A percentile compares a stretch with the other conserved stretches of the same genome.
Conservation (phyloP, 2,888 invertebrate genomes). For the Limnephilus lunatus region DNA sequence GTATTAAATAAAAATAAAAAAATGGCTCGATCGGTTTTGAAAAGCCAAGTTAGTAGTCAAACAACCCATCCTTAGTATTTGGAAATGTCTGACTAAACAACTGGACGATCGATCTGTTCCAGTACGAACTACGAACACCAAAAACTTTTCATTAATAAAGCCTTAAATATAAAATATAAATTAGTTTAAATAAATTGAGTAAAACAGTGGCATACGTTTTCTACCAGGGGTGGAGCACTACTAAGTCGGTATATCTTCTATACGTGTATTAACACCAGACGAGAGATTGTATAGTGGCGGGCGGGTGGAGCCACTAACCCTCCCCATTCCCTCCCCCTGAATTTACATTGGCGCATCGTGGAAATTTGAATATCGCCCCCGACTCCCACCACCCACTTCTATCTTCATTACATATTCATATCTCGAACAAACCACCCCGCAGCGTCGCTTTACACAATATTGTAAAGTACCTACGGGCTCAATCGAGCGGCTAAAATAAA, state of each 20-base stretch:
- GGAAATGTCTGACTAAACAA: too few relatives aligned
- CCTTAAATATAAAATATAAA: too few relatives aligned
- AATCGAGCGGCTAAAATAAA: conserved; percentile 33
- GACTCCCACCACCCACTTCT: conserved; percentile 39
- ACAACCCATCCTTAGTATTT: too few relatives aligned
- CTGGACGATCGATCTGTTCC: too few relatives aligned
- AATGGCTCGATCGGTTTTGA: too few relatives aligned
- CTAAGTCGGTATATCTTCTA: neutral
- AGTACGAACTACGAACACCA: too few relatives aligned
- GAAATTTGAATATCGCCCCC: conserved; percentile 56
- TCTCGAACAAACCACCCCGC: conserved; percentile 56
- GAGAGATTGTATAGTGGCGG: conserved; percentile 4
- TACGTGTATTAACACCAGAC: neutral
- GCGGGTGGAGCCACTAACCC: conserved; percentile 20
- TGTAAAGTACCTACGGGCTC: conserved; percentile 33
- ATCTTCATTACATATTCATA: conserved; percentile 64
- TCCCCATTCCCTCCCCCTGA: neutral
- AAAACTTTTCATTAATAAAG: too few relatives aligned
- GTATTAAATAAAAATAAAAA: too few relatives aligned
- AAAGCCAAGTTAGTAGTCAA: too few relatives aligned
- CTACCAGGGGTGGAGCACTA: neutral
- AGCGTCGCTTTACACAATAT: conserved; percentile 30
- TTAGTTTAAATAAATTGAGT: too few relatives aligned
- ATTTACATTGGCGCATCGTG: conserved; percentile 27
- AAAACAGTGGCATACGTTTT: too few relatives aligned